A percentile compares a stretch with the other conserved stretches of the same genome.
Conservation (phyloP, 2,113 vertebrate genomes). For the Oxyruncus cristatus region DNA sequence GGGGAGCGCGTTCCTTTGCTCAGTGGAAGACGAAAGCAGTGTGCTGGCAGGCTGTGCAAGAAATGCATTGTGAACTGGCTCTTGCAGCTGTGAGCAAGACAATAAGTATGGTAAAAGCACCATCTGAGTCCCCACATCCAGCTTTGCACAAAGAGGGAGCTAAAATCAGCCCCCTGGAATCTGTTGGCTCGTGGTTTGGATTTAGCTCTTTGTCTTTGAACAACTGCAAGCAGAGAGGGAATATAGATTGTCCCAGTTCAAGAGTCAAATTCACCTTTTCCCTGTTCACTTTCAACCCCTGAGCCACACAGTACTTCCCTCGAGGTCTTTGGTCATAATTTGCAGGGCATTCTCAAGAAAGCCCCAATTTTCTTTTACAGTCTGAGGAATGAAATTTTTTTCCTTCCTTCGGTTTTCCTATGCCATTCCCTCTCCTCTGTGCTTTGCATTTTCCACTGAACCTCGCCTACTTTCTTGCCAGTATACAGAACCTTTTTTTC, state of each 20-base stretch:
- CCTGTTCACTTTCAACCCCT: not conserved
- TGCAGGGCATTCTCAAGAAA: not conserved
- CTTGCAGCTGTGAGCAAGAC: constrained; percentile 46
- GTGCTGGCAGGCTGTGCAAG: constrained; percentile 23
- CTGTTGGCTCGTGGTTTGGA: not conserved
- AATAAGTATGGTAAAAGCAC: constrained; percentile 37
- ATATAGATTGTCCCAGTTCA: not conserved
- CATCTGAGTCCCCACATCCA: not conserved
- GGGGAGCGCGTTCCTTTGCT: not conserved
- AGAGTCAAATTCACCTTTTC: not conserved
- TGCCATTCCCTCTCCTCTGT: not conserved
- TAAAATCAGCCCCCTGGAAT: not conserved
- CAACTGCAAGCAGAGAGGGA: not conserved
- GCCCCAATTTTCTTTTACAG: not conserved
- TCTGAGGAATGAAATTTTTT: not conserved
- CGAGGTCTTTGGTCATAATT: not conserved
- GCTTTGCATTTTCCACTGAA: not conserved
- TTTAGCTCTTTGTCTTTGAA: constrained; percentile 20
- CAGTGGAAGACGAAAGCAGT: not conserved
- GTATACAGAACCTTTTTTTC: not conserved
- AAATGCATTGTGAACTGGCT: constrained; percentile 35
- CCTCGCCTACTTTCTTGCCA: not conserved
- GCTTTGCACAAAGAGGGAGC: constrained; percentile 23
- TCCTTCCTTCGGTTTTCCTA: not conserved
- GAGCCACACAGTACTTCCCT: not conserved